Percentiles rank a stretch among this genome's conserved stretches.
phyloP scores from a whole-genome alignment of 2,797 vertebrate species.

The Darevskia mixta region DNA sequence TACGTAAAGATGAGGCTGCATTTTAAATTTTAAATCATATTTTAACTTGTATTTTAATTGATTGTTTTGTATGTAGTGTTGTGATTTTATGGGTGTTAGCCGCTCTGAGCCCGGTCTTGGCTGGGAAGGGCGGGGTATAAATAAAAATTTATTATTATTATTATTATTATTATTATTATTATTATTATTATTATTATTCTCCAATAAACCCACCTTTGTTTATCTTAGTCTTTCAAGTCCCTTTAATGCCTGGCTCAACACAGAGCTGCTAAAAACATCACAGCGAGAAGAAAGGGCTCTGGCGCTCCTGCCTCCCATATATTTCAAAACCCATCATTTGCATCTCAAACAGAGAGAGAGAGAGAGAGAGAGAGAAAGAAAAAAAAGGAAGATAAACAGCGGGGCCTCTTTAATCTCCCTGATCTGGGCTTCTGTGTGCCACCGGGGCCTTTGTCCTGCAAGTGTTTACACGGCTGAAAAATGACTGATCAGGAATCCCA shows the following conservation, averaged over 20 bases:
- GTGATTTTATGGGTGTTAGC: no score
- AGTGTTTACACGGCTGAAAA: slow-evolving; percentile 51
- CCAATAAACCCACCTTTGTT: neutral
- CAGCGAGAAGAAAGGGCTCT: no score
- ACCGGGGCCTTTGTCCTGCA: slow-evolving; percentile 49
- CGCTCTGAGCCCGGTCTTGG: no score
- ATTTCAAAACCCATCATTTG: neutral
- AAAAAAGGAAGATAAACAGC: neutral
- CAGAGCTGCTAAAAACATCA: neutral
- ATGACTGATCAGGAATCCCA: slow-evolving; percentile 42
- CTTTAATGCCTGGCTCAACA: neutral
- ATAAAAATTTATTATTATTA: no score
- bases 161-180: no score
- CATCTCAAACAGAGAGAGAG: neutral
- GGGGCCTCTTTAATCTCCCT: neutral
- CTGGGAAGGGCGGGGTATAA: no score
- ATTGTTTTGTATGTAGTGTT: no score
- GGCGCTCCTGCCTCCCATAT: neutral
- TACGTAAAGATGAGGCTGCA: no score
- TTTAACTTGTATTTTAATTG: no score
- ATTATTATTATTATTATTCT: no score
- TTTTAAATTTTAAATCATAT: no score
- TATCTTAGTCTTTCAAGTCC: neutral
- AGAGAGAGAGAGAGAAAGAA: no score
- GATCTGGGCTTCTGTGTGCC: neutral